phyloP scores from a whole-genome alignment of 2,113 vertebrate genomes.

The Macquaria australasica region DNA sequence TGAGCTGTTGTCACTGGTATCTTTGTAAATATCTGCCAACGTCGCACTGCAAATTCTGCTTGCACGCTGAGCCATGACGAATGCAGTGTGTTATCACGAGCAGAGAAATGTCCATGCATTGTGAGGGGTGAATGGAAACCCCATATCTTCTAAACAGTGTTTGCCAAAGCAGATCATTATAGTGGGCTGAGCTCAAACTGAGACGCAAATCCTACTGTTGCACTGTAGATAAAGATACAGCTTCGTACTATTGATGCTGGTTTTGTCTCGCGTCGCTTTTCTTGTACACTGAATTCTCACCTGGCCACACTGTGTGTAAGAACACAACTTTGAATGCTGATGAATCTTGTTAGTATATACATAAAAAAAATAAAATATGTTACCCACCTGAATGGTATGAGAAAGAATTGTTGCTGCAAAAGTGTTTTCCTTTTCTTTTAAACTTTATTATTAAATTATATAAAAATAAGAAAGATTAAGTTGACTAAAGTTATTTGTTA shows the following conservation, averaged over 20 bases:
- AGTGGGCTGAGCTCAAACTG: conserved; percentile 14
- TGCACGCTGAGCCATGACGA: neutral
- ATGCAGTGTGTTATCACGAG: conserved; percentile 32
- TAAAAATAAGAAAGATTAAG: no score
- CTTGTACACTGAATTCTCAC: conserved; percentile 1
- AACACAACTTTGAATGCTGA: conserved; percentile 6
- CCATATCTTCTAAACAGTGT: conserved; percentile 4
- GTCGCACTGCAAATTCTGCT: neutral
- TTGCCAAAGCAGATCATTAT: conserved; percentile 46
- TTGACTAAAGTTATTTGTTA: no score
- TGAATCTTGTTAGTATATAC: neutral
- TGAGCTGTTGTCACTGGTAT: conserved; percentile 34
- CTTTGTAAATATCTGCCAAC: conserved; percentile 32
- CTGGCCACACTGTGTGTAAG: neutral
- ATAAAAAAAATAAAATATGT: neutral
- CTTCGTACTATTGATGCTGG: conserved; percentile 8
- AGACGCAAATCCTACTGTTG: conserved; percentile 22
- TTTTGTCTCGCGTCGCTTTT: conserved; percentile 2
- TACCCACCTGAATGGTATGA: neutral
- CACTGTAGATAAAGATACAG: conserved; percentile 38
- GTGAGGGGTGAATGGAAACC: conserved; percentile 25
- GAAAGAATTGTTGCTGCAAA: neutral
- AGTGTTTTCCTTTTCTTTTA: no score
- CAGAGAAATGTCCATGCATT: no score
- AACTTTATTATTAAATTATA: no score